phyloP scores from a whole-genome alignment of 2,797 vertebrate species.

The Lacerta viridis region DNA sequence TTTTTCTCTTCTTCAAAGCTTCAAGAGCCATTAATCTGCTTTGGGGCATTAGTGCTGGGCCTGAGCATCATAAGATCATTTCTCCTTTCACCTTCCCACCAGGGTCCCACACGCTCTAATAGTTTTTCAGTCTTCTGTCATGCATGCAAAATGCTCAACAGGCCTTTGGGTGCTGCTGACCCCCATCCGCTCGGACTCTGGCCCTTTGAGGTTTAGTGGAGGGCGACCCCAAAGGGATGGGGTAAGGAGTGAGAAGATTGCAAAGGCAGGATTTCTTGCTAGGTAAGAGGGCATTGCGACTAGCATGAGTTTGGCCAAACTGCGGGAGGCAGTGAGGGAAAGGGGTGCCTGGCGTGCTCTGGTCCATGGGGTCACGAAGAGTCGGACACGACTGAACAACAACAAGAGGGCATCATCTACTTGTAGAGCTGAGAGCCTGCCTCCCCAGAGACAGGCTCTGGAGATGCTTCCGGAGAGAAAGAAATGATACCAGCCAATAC shows the following conservation, averaged over 20 bases:
- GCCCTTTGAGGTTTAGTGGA: not conserved
- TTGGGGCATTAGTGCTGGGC: constrained; percentile 59
- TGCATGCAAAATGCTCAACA: constrained; percentile 68
- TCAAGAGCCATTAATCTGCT: constrained; percentile 58
- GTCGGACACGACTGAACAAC: no score
- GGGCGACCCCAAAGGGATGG: not conserved
- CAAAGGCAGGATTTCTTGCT: constrained; percentile 52
- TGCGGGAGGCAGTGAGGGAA: no score
- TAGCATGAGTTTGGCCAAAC: no score
- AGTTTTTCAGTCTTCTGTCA: constrained; percentile 46
- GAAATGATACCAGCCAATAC: no score
- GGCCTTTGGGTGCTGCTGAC: constrained; percentile 51
- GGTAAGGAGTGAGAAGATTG: constrained; percentile 8
- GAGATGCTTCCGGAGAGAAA: no score
- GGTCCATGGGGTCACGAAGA: no score
- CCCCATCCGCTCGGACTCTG: constrained; percentile 27
- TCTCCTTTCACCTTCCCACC: not conserved
- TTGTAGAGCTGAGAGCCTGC: no score
- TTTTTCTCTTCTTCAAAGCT: constrained; percentile 67
- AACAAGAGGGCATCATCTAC: no score
- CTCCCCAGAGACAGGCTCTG: no score
- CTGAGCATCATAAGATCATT: constrained; percentile 30
- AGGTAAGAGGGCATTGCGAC: not conserved
- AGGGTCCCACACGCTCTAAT: constrained; percentile 46
- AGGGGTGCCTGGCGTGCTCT: no score